Percentiles rank a stretch among this genome's conserved stretches.
Evolutionary conservation across 2,797 vertebrate species (phyloP).

Genomic region (Sternotherus odoratus): DNA sequence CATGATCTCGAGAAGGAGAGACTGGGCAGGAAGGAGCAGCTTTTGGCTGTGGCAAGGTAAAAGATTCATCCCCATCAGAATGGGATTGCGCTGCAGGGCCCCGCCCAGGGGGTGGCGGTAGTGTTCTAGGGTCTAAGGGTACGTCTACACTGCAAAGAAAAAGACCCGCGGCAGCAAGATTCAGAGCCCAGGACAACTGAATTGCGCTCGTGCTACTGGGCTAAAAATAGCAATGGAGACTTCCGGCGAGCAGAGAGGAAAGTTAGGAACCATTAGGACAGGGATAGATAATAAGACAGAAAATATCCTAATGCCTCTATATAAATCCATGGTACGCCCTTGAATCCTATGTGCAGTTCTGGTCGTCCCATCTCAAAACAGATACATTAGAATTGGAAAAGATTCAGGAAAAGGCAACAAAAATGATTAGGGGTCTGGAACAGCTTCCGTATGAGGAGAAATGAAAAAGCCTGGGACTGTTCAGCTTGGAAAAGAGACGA

Average conservation of each 20-base stretch:
- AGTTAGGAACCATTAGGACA: neutral
- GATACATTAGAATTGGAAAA: neutral
- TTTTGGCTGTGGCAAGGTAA: conserved; percentile 84
- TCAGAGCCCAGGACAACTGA: neutral
- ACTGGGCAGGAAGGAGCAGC: conserved; percentile 82
- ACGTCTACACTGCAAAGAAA: neutral
- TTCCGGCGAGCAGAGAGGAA: neutral
- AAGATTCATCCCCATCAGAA: fast-evolving
- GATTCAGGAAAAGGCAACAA: neutral
- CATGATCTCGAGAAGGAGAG: conserved; percentile 78
- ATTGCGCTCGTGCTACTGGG: neutral
- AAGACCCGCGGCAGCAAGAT: neutral
- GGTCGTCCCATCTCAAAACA: neutral
- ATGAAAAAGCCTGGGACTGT: neutral
- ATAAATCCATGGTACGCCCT: neutral
- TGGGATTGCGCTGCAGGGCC: neutral
- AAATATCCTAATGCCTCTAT: neutral
- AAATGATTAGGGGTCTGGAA: neutral
- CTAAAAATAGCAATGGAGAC: neutral
- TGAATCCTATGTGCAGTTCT: neutral
- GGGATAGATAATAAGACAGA: neutral
- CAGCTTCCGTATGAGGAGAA: neutral
- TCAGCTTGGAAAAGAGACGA: neutral
- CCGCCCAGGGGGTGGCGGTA: neutral
- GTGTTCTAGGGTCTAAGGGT: fast-evolving